Base-by-base conservation (phyloP, 2,797 vertebrate genomes). In the Myotis planiceps region DNA sequence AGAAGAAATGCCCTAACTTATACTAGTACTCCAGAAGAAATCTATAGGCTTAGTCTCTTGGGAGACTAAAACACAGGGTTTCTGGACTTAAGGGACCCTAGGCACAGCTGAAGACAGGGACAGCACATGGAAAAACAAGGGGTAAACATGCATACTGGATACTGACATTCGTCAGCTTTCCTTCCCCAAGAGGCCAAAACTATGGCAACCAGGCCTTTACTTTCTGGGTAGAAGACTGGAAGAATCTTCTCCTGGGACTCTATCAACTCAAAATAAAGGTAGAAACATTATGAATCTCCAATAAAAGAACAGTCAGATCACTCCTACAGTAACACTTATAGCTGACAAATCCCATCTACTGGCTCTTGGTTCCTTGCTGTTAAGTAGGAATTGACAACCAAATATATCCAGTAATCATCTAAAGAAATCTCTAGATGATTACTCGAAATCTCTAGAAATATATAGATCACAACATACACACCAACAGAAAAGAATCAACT, bases 331-430 rank as follows among this genome's bases (percentile, higher is more conserved):
- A 72, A 69, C 86, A 69, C 21, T 68, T 27, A 53, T 0, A 63
- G 76, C 25, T n/a, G 47, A 94, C 74, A 95, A 55, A 81, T 51
- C 8, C 74, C 29, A 89, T 21, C 47, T 32, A 93, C 29, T 71
- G 83, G 51, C 45, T 95, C 81, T 91, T 58, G 74, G 74, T 79
- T 88, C 37, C 86, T 90, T 16, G 21, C 9, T 92, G 39, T 84
- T 84, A 42, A 72, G n/a, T 45, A 95, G 53, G 32, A 90, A 92
- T 2, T 72, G 60, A 83, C 32, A 88, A 90, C 18, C 23, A 88
- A 95, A 27, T 68, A 69, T n/a, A 13, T 63, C 32, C 15, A 68
- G 27, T 71, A 86, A 89, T 49, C 13, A 69, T 32, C 60, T 76
- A 92, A 80, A 94, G 19, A 88, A 88, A 84, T 0, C 49, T 37